These are phyloP conservation scores for Scolopax rusticola DNA, from an alignment of 2,797 vertebrate species.

Conservation along the genomic window DNA sequence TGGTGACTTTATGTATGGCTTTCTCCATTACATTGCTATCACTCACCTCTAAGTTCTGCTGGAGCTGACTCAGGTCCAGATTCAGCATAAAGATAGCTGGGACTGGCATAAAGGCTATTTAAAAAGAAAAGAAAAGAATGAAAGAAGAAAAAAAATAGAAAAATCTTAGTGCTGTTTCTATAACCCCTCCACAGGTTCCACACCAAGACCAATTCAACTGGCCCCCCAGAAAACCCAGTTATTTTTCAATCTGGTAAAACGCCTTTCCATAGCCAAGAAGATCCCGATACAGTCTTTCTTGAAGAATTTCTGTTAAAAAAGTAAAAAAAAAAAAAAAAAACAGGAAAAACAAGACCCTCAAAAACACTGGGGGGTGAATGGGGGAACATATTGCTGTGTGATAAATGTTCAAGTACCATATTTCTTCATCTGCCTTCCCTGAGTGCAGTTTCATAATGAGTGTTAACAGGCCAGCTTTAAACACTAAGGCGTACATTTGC, in stretches of 20 bases:
- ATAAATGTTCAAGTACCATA: neutral
- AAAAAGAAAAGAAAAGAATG: neutral
- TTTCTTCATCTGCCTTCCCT: neutral
- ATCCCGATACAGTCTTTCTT: neutral
- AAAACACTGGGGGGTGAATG: neutral
- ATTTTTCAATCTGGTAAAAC: neutral
- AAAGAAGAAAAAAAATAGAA: neutral
- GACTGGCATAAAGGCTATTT: neutral
- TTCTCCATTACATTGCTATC: neutral
- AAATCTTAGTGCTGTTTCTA: neutral
- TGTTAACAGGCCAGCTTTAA: constrained; percentile 58
- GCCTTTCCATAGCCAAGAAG: neutral
- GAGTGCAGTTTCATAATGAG: constrained; percentile 8
- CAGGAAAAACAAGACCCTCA: too few species aligned
- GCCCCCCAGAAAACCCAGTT: neutral
- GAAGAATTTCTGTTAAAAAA: neutral
- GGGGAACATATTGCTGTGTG: neutral
- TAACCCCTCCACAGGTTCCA: neutral
- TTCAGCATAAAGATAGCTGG: neutral
- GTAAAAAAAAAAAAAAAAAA: neutral
- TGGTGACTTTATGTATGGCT: neutral
- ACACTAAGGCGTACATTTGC: constrained; percentile 15
- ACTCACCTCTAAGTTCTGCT: neutral
- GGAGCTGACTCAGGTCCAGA: neutral
- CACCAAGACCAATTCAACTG: neutral